A percentile compares a stretch with the other conserved stretches of the same genome.
Evolutionary conservation across 1,140 invertebrate genomes (phyloP).

Genomic region (Drosophila gunungcola): DNA sequence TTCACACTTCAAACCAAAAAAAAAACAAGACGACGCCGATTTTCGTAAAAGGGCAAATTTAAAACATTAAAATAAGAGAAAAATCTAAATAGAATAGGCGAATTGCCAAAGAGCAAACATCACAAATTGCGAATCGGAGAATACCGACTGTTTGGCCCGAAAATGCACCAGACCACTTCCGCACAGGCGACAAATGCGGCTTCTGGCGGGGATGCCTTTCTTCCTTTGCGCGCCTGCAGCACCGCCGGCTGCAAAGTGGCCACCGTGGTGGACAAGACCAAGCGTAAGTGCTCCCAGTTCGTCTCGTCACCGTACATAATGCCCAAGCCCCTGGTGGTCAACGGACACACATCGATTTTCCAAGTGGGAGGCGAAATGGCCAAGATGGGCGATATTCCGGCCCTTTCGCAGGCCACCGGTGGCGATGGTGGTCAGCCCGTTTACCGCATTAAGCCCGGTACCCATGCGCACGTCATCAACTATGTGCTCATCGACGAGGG

Average conservation of each 20-base stretch:
- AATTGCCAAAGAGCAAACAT: background rate
- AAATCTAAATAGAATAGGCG: background rate
- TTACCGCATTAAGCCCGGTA: constrained; percentile 70
- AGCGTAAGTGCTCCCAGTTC: constrained; percentile 65
- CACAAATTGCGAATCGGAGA: no score
- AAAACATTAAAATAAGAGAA: background rate
- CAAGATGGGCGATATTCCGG: constrained; percentile 51
- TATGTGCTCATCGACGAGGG: constrained; percentile 68
- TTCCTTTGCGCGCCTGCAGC: constrained; percentile 50
- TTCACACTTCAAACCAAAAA: background rate
- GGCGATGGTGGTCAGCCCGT: constrained; percentile 38
- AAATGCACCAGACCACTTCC: background rate
- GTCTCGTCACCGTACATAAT: constrained; percentile 59
- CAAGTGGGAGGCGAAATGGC: constrained; percentile 68
- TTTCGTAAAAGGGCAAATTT: background rate
- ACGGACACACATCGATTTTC: constrained; percentile 63
- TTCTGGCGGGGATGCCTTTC: background rate
- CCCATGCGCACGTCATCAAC: constrained; percentile 67
- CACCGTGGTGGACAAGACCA: constrained; percentile 63
- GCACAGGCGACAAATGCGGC: constrained; percentile 1
- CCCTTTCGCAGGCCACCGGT: constrained; percentile 10
- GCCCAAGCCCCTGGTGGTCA: constrained; percentile 62
- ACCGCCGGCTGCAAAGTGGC: constrained; percentile 53
- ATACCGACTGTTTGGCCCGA: background rate
- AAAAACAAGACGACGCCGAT: background rate